phyloP scores from a whole-genome alignment of 2,888 invertebrate genomes.

The Lasioglossum villosulum region DNA sequence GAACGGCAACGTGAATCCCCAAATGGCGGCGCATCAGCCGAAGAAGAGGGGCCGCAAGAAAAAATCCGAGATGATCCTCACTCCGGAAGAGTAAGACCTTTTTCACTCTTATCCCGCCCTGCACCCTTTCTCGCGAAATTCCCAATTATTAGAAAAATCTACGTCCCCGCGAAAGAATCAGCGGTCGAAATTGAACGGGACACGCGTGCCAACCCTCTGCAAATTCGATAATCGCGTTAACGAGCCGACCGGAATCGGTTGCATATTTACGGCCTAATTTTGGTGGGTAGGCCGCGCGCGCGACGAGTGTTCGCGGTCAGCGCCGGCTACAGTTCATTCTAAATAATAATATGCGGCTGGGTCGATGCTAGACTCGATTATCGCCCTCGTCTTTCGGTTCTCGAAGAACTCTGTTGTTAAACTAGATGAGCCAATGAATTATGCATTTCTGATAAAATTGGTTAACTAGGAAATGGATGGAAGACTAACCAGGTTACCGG shows the following conservation, averaged over 20 bases:
- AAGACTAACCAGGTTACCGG: no score
- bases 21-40: conserved; percentile 85
- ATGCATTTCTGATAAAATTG: no score
- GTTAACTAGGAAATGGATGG: no score
- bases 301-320: conserved; percentile 41
- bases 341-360: conserved; percentile 40
- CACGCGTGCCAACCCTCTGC: background rate
- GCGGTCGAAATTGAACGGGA: conserved; percentile 10
- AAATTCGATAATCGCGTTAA: conserved; percentile 38
- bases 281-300: conserved; percentile 24
- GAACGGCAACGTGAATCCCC: conserved; percentile 81
- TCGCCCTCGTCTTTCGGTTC: conserved; percentile 18
- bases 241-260: conserved; percentile 24
- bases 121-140: background rate
- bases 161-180: conserved; percentile 1
- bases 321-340: conserved; percentile 34
- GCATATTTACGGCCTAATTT: conserved; percentile 40
- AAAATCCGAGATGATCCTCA: conserved; percentile 86
- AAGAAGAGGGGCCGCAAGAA: conserved; percentile 95
- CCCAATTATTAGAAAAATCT: background rate
- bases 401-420: background rate
- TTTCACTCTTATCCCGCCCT: background rate
- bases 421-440: no score
- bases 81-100: conserved; percentile 84
- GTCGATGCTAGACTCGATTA: conserved; percentile 53